A percentile compares a stretch with the other conserved stretches of the same genome.
phyloP scores from a whole-genome alignment of 2,113 vertebrate species.

The Trematomus loennbergii region DNA sequence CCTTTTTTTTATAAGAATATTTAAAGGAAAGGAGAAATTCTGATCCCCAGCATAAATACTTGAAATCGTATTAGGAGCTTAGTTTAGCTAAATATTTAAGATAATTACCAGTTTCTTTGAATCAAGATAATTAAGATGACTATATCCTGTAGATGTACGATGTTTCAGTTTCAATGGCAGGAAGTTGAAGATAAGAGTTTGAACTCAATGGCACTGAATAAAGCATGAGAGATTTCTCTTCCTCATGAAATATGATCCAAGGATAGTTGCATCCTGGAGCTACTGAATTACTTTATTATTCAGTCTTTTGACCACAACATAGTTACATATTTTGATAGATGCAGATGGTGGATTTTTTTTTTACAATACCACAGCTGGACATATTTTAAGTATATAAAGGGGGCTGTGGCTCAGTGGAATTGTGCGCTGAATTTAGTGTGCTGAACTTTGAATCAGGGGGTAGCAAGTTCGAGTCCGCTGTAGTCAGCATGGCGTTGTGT shows the following conservation, averaged over 20 bases:
- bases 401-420: too few relatives aligned
- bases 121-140: not conserved
- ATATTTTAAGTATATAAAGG: not conserved
- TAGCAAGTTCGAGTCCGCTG: too few relatives aligned
- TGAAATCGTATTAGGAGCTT: not conserved
- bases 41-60: not conserved
- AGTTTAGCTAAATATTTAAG: not conserved
- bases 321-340: slow-evolving; percentile 10
- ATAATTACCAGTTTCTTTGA: not conserved
- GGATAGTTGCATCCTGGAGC: slow-evolving; percentile 8
- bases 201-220: slow-evolving; percentile 1
- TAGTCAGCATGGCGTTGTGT: too few relatives aligned
- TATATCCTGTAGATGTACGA: not conserved
- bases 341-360: not conserved
- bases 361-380: not conserved
- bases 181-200: not conserved
- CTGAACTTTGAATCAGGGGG: too few relatives aligned
- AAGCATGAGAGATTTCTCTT: slow-evolving; percentile 31
- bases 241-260: slow-evolving; percentile 27
- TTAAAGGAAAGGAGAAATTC: not conserved
- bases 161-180: not conserved
- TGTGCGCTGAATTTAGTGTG: too few relatives aligned
- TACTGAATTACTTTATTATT: slow-evolving; percentile 30
- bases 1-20: not conserved
- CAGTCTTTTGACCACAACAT: slow-evolving; percentile 12